Percentiles rank a stretch among this genome's conserved stretches.
Conservation (phyloP, 2,797 vertebrate species). For the Molossus alvarezi region DNA sequence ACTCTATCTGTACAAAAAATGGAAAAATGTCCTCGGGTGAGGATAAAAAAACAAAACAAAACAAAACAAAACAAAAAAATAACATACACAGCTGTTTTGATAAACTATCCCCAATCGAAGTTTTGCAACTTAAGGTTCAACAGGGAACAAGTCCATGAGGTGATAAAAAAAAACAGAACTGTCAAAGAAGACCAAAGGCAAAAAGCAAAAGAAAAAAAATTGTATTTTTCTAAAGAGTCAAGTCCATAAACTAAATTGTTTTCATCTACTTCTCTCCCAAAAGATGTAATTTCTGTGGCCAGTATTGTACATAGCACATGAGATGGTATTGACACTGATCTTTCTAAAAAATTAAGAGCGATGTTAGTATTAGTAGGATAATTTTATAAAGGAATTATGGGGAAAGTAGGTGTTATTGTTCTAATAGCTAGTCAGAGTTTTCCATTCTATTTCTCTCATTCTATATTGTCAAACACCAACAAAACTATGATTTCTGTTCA, state of each 20-base stretch:
- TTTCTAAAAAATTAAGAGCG: conserved; percentile 71
- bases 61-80: too few species aligned
- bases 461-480: background rate
- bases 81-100: conserved; percentile 49
- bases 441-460: background rate
- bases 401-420: background rate
- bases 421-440: background rate
- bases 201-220: conserved; percentile 57
- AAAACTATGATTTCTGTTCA: background rate
- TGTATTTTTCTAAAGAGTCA: conserved; percentile 63
- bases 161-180: conserved; percentile 69
- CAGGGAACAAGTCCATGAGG: background rate
- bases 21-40: too few species aligned
- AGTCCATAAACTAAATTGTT: background rate
- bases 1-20: too few species aligned
- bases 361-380: conserved; percentile 61
- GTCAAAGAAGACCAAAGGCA: conserved; percentile 62
- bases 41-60: too few species aligned
- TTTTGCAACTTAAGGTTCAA: conserved; percentile 57
- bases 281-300: conserved; percentile 54
- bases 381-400: background rate
- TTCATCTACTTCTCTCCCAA: background rate
- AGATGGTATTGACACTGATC: background rate
- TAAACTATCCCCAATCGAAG: conserved; percentile 28
- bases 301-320: background rate